Evolutionary conservation across 2,888 invertebrate species (phyloP), one percentile per base, ranked within the genome.

Genomic region (Drosophila sordidula): DNA sequence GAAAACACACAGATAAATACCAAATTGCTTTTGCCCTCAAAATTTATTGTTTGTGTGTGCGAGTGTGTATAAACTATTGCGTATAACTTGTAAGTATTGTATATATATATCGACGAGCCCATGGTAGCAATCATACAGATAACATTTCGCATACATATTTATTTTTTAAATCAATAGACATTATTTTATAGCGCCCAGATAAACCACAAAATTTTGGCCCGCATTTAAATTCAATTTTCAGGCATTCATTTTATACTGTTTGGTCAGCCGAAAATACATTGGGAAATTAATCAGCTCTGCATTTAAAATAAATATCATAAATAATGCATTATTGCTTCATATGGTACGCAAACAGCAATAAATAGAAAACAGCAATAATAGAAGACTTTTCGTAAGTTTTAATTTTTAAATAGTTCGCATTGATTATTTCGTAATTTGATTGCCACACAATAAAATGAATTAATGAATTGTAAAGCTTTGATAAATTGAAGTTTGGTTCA

Each of bases 1-100:
- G 80, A 83, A 83, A 86, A 83, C 63, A 83, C 69, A 86, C 73
- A 86, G 76, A 83, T 80, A 83, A 83, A 83, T 83, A 67, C 80
- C 51, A 76, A 83, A 83, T 86, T 66, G 68, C 71, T 78, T 68
- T 73, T 75, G 46, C 56, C 70, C 64, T 68, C 46, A 52, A 75
- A 75, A 75, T 75, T 71, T 75, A 61, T 63, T 68, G 62, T 59
- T 18, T 46, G 4, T 32, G 4, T 18, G 29, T 62, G 2, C 26
- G 0, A 49, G 9, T 34, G 54, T 38, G 34, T 61, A 38, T 38
- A 45, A 71, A 61, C 66, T 66, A 71, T 65, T 26, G 41, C 12
- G 18, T 8, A 12, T 39, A 64, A 25, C 39, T 46, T 36, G 18
- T 42, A 62, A 18, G 25, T 42, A 42, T 38, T 42, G 32, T n/a